These are phyloP conservation scores for Drosophila sechellia DNA, from an alignment of 1,140 invertebrate species.

Conservation along the genomic window DNA sequence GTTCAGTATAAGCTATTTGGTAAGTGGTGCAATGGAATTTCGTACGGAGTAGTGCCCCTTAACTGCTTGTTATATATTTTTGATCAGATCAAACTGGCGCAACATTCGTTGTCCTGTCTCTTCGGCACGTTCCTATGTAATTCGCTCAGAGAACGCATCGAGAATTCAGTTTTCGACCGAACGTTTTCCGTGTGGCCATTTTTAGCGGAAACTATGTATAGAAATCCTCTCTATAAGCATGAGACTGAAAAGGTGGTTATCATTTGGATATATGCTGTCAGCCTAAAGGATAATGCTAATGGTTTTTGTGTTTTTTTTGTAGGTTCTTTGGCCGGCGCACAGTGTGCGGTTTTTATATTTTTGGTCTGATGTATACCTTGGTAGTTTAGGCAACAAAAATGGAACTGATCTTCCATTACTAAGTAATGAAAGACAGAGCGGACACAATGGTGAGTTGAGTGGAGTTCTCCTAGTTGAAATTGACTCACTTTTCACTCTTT, in stretches of 20 bases:
- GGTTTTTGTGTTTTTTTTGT: background rate
- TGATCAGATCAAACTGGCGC: constrained; percentile 94
- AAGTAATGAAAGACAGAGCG: constrained; percentile 84
- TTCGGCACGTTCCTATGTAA: constrained; percentile 99
- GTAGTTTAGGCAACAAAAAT: constrained; percentile 85
- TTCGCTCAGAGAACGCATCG: constrained; percentile 90
- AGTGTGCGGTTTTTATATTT: constrained; percentile 92
- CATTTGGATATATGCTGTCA: fast-evolving
- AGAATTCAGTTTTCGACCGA: constrained; percentile 88
- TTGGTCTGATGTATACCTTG: constrained; percentile 94
- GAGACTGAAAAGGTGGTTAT: constrained; percentile 85
- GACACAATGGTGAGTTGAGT: constrained; percentile 64
- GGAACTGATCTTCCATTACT: constrained; percentile 66
- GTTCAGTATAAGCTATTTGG: constrained; percentile 96
- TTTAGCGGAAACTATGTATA: constrained; percentile 90
- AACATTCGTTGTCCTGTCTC: constrained; percentile 97
- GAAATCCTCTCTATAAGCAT: constrained; percentile 93
- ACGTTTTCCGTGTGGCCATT: constrained; percentile 96
- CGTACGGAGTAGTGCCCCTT: background rate
- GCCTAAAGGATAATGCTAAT: background rate
- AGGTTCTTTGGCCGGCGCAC: constrained; percentile 93
- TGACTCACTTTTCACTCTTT: background rate
- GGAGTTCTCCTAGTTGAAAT: background rate
- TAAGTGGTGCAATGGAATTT: constrained; percentile 85
- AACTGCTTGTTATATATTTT: background rate